Base-by-base conservation (phyloP, 2,797 vertebrate species). In the Poecilia picta region DNA sequence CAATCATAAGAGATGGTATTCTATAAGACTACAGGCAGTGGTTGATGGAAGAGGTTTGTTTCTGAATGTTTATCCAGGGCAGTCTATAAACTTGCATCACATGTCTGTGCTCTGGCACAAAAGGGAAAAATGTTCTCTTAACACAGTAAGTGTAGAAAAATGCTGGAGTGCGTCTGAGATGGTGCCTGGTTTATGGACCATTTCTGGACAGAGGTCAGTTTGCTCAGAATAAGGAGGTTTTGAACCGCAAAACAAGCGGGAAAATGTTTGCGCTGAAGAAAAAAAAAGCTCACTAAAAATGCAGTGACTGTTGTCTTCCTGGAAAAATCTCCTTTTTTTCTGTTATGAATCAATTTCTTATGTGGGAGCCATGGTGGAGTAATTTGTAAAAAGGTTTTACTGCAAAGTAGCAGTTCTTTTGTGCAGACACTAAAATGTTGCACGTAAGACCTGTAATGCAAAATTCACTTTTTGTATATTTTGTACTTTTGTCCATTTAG, bases 11-110 rank as follows among this genome's bases (percentile, higher is more conserved):
- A 41, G 36, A 68, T 41, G 33, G 64, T 11, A 33, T 41, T 68
- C 36, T 68, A 5, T 23, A 68, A 39, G 64, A 68, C 64, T 68
- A 41, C 64, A 68, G 64, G 64, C 64, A 68, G 64, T 33, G 11
- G 45, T 31, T 46, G 46, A 72, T 47, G 28, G 28, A 33, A 33
- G 45, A 31, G 43, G 28, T 72, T 47, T 47, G n/a, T 72, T 49
- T 20, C 33, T 47, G 45, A 49, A 72, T 31, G 45, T 31, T 31
- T 47, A 49, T 72, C 25, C 43, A 72, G 41, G 68, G 25, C 41
- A n/a, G 23, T 46, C 6, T 28, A 72, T n/a, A 36, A 74, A 18
- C 47, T 43, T 41, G 25, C 12, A 36, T 68, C 64, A 25, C 36
- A 33, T 68, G 36, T 41, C 8, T 18, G 11, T 25, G 8, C 64